Evolutionary conservation across 2,113 vertebrate species (phyloP), one percentile per base, ranked within the genome.

Genomic region (Heterochromis multidens): DNA sequence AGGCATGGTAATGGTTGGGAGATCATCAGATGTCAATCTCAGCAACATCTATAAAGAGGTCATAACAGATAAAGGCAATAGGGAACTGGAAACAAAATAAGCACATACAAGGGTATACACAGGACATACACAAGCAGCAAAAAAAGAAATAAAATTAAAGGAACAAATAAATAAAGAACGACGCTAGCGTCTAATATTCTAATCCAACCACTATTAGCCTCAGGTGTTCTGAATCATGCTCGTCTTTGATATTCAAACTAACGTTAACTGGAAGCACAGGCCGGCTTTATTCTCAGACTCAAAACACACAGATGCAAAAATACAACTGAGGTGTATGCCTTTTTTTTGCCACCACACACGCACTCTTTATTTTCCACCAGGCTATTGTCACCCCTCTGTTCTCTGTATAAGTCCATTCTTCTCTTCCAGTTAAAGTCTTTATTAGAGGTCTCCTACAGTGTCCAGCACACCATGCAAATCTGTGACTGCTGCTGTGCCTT

Each of bases 181-280:
- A 52, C 35, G 67, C 37, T 33, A 57, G 61, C 89, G 91, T 90
- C 80, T 85, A 90, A 91, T 43, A 25, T 59, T 82, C 70, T 56
- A 17, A 10, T 35, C 79, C 79, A 27, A 11, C 80, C 33, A 23
- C 85, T 23, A 82, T 88, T 87, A 88, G 87, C 91, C 94, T 92
- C 85, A 91, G 91, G 94, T 91, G 93, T 92, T 87, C 88, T 85
- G 81, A 65, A 76, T 81, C 83, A 2, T 4, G 60, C 83, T 31
- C 31, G 5, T 37, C 89, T 95, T 93, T 93, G 80, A 95, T 95
- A 93, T 94, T 95, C 90, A 91, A 95, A 94, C 86, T 65, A 89
- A 88, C 82, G 43, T 81, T 85, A 89, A 94, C 84, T 57, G 81
- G 77, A 54, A 88, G 84, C 85, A 70, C 60, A 33, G 67, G 72